phyloP scores from a whole-genome alignment of 2,888 invertebrate genomes.

The Tetheella fluctuosa region DNA sequence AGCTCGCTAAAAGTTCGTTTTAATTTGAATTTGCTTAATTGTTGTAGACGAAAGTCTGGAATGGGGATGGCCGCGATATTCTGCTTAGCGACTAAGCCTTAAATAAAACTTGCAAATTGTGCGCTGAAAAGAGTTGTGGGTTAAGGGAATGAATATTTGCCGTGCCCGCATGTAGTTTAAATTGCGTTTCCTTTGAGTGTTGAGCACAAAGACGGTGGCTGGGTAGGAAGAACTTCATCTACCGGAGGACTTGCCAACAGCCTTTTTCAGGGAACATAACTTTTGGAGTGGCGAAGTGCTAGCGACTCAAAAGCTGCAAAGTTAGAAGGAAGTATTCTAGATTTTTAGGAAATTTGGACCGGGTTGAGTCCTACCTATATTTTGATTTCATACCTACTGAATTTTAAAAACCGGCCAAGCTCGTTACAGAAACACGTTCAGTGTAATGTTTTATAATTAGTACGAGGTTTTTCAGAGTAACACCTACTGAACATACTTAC shows the following conservation, averaged over 20 bases:
- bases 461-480: too few relatives aligned
- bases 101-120: constrained; percentile 48
- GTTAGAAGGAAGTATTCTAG: constrained; percentile 33
- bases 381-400: too few relatives aligned
- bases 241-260: constrained; percentile 51
- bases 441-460: too few relatives aligned
- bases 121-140: constrained; percentile 49
- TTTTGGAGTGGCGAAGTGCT: constrained; percentile 46
- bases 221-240: constrained; percentile 61
- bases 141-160: constrained; percentile 65
- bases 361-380: too few relatives aligned
- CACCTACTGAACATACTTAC: too few relatives aligned
- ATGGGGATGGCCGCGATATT: constrained; percentile 11
- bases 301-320: constrained; percentile 52
- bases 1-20: constrained; percentile 46
- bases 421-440: too few relatives aligned
- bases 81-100: constrained; percentile 31
- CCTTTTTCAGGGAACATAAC: constrained; percentile 59
- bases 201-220: constrained; percentile 57
- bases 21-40: constrained; percentile 57
- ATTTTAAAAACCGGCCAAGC: too few relatives aligned
- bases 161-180: constrained; percentile 73
- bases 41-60: constrained; percentile 29
- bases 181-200: constrained; percentile 73
- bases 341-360: not conserved